A percentile compares a stretch with the other conserved stretches of the same genome.
Conservation (phyloP, 2,113 vertebrate genomes). For the Ramphastos sulfuratus region DNA sequence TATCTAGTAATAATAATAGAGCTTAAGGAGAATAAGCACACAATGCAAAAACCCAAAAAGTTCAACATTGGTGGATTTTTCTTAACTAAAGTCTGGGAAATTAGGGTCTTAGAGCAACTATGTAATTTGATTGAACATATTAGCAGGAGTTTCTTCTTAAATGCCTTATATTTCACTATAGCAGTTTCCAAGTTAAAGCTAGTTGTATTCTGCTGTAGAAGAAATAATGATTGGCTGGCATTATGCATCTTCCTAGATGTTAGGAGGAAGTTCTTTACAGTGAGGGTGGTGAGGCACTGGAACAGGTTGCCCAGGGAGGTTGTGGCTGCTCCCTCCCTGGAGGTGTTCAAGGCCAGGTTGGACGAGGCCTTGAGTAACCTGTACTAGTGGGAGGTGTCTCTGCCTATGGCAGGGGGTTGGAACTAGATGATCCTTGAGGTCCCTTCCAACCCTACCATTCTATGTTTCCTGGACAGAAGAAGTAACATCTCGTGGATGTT, state of each 20-base stretch:
- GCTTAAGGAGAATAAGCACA: neutral
- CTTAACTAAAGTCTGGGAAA: neutral
- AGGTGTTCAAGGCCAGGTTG: too few relatives aligned
- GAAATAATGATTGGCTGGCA: neutral
- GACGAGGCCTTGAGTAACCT: too few relatives aligned
- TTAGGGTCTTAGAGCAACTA: neutral
- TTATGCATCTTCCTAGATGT: neutral
- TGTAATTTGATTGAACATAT: neutral
- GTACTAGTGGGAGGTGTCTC: too few relatives aligned
- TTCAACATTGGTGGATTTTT: neutral
- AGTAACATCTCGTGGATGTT: neutral
- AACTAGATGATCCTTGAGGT: too few relatives aligned
- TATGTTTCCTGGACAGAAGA: neutral
- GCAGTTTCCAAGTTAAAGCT: neutral
- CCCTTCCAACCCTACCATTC: too few relatives aligned
- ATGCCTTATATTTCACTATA: neutral
- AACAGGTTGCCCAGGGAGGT: too few relatives aligned
- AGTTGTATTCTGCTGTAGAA: neutral
- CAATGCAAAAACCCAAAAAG: neutral
- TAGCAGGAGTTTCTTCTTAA: neutral
- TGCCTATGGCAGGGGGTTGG: too few relatives aligned
- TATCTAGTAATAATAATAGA: neutral
- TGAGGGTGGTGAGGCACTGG: too few relatives aligned
- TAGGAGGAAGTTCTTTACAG: too few relatives aligned
- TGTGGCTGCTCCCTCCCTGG: too few relatives aligned